Base-by-base conservation (phyloP, 2,888 invertebrate species). In the Elegia similella region DNA sequence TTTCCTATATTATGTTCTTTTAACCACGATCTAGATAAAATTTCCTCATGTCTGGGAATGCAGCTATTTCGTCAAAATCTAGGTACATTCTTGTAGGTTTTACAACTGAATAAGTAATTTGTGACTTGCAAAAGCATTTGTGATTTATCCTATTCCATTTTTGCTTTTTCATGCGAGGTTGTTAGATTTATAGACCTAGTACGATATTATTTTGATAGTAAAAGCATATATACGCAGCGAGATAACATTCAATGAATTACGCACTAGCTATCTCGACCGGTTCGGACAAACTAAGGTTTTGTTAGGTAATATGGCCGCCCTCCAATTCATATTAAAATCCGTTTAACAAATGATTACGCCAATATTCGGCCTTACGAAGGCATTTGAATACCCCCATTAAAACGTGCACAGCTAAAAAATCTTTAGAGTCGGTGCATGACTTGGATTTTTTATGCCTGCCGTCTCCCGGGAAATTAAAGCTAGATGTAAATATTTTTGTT, bases 371-470 rank as follows among this genome's bases (percentile, higher is more conserved):
- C 58, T 68, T 67, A 59, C 43, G 58, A 59, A 61, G 58, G 59
- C 70, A 1, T 15, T 66, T 62, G 63, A 64, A 64, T 68, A 74
- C 61, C 62, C 70, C 78, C 84, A 84, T 84, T 84, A 83, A 82
- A 79, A 73, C 68, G 74, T 73, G 76, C 73, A 76, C 70, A 58
- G 65, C 68, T 63, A 70, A 69, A 69, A 78, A 78, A 77, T 80
- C 75, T 78, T 77, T 75, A 42, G 57, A 48, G 64, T 63, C 63
- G 67, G 69, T 75, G 70, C 77, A 75, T 69, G 76, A 72, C 79
- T 76, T 82, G 76, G 84, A 85, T 84, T 81, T 84, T 84, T 82
- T 78, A 80, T 72, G 73, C 68, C 75, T 77, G 77, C 76, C 76
- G 70, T 67, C 82, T 75, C 75, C 64, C 68, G 81, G 80, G 79